Percentiles rank a stretch among this genome's conserved stretches.
These are phyloP conservation scores for Connochaetes taurinus DNA, from an alignment of 2,113 vertebrate species.

Conservation along the genomic window DNA sequence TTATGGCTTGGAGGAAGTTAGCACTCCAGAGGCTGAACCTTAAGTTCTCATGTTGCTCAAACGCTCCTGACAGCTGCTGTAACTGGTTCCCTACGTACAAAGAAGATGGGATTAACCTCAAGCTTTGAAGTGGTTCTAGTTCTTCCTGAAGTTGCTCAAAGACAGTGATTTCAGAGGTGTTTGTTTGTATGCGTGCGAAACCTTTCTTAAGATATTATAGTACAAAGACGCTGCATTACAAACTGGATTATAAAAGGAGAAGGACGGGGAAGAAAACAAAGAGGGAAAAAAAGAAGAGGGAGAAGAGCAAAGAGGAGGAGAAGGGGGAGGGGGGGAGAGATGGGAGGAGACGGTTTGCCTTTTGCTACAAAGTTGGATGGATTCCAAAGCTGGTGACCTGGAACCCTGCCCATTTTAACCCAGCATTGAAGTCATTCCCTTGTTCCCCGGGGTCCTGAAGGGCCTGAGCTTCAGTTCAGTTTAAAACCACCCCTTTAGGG, in stretches of 20 bases:
- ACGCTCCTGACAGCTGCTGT: fast-evolving
- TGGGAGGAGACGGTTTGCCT: fast-evolving
- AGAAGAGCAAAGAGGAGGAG: fast-evolving
- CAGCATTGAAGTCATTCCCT: fast-evolving
- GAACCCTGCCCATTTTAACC: background rate
- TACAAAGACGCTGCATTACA: background rate
- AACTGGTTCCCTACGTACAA: fast-evolving
- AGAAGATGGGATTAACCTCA: fast-evolving
- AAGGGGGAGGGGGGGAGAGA: background rate
- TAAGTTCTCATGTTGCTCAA: fast-evolving
- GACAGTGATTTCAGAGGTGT: background rate
- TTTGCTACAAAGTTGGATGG: too few species aligned
- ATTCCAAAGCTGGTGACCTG: background rate
- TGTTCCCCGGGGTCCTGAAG: background rate
- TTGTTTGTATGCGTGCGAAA: background rate
- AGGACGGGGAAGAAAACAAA: background rate
- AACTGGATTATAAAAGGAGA: background rate
- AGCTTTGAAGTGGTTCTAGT: too few species aligned
- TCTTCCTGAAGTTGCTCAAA: background rate
- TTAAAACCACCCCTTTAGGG: background rate
- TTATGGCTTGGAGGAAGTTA: too few species aligned
- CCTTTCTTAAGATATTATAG: background rate
- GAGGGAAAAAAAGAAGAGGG: background rate
- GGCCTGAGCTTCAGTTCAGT: background rate
- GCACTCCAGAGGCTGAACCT: too few species aligned